Conservation (phyloP, 2,888 invertebrate species). For the Girardia tigrina region DNA sequence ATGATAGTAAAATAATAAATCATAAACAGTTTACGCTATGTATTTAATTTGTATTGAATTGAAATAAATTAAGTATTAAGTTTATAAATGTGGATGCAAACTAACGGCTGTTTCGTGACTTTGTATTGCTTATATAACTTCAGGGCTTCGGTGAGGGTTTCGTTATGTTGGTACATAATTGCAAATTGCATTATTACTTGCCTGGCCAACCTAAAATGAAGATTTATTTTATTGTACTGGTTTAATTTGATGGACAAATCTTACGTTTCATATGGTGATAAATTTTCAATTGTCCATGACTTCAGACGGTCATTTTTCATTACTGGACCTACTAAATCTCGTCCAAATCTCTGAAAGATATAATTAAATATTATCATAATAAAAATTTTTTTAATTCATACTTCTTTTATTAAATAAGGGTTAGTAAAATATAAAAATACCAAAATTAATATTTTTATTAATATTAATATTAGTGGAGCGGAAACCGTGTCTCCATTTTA, state of each 20-base stretch:
- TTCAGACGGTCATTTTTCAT: background rate
- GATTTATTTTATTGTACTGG: background rate
- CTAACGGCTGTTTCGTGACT: background rate
- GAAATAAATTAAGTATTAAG: too few relatives aligned
- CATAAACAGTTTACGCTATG: too few relatives aligned
- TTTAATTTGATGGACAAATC: background rate
- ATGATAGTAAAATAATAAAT: too few relatives aligned
- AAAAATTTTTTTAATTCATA: too few relatives aligned
- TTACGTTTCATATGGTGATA: background rate
- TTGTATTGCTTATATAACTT: background rate
- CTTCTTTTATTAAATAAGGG: too few relatives aligned
- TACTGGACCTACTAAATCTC: background rate
- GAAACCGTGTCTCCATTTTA: too few relatives aligned
- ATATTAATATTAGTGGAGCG: too few relatives aligned
- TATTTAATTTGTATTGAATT: too few relatives aligned
- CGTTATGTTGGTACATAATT: background rate
- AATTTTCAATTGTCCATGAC: background rate
- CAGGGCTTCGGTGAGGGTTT: background rate
- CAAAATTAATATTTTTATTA: too few relatives aligned
- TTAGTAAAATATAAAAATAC: too few relatives aligned
- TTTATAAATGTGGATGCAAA: too few relatives aligned
- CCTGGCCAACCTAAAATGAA: background rate
- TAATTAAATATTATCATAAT: too few relatives aligned
- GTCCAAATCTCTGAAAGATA: background rate
- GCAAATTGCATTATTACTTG: background rate